Base-by-base conservation (phyloP, 2,888 invertebrate species). In the Siphonodentalium dalli region DNA sequence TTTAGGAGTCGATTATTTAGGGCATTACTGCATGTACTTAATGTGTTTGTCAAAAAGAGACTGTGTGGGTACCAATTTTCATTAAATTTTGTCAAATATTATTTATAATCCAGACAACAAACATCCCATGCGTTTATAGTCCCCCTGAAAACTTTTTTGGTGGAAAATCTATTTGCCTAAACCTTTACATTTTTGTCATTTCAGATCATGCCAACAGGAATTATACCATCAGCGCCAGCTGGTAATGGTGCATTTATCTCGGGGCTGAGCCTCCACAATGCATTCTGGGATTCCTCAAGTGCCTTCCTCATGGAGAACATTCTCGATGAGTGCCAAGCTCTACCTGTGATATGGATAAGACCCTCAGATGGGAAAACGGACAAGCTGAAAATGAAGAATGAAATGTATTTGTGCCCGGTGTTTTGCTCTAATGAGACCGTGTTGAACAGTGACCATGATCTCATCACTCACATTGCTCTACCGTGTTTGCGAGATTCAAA, bases 271-370 rank as follows among this genome's bases (percentile, higher is more conserved):
- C 65, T 78, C 9, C 66, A 73, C 58, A 74, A 77, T 62, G 77
- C 77, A 38, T 58, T 67, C 23, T 78, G 78, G 78, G 75, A 77
- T 54, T 59, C 58, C 6, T 63, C 63, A 2, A 42, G 63, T 18
- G 58, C 62, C 1, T 58, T 65, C 18, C 57, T 77, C 13, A 68
- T 64, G 50, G 65, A 66, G 34, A 60, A 59, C 11, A 54, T 58
- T 20, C 53, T 67, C 0, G 69, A 72, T 45, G 52, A 45, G 5
- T 21, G 42, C 8, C 65, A 70, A 41, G 58, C 58, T 7, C 63
- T 77, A 59, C 76, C 77, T 8, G 46, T 68, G 5, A 51, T 78
- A 34, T 77, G 75, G 74, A 52, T 75, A 11, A 71, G 70, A 56
- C 75, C 77, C 6, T 45, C 63, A 4, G 65, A 67, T 38, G 56